phyloP scores from a whole-genome alignment of 2,113 vertebrate species.

The Gallinago media region DNA sequence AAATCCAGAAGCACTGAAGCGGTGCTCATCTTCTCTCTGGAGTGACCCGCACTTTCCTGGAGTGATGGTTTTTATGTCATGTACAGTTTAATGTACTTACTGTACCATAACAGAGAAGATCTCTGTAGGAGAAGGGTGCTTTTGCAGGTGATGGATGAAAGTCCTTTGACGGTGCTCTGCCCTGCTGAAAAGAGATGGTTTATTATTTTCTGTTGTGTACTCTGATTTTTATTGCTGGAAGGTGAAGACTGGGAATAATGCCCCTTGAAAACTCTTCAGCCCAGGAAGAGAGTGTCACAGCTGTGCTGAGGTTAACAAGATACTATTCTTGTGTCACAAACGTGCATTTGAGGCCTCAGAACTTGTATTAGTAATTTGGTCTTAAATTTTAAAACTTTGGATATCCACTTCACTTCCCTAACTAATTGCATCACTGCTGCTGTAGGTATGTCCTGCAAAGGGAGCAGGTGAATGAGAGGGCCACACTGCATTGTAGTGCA shows the following conservation, averaged over 20 bases:
- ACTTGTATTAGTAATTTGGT: neutral
- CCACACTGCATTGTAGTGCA: neutral
- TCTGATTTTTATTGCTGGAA: neutral
- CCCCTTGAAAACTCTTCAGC: neutral
- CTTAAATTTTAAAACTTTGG: neutral
- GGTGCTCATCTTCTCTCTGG: neutral
- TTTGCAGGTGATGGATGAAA: neutral
- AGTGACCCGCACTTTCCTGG: neutral
- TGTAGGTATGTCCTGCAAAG: neutral
- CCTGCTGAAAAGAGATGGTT: neutral
- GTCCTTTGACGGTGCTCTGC: neutral
- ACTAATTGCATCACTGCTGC: neutral
- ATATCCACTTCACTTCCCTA: neutral
- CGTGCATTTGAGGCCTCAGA: neutral
- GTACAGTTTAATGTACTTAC: neutral
- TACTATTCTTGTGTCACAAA: neutral
- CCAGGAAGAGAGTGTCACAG: neutral
- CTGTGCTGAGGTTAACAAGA: neutral
- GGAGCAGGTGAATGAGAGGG: neutral
- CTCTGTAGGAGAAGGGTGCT: neutral
- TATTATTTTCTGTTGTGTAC: neutral
- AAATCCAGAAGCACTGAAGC: neutral
- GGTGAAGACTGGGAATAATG: neutral
- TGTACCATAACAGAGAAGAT: neutral
- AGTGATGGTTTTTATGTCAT: neutral